Base-by-base conservation (phyloP, 2,888 invertebrate species). In the Apamea crenata region DNA sequence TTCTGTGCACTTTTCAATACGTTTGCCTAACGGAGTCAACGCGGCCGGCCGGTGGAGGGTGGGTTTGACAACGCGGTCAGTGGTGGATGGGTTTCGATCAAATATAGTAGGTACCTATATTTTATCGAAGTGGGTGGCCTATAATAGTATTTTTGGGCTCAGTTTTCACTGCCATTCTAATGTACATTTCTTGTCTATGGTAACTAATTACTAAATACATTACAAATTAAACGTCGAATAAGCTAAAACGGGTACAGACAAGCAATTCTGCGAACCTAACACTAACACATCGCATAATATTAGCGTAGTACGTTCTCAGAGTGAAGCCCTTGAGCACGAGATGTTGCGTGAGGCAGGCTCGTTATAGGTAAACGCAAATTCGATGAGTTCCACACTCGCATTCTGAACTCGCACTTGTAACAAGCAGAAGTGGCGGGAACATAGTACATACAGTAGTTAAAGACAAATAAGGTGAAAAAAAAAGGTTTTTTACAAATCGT, bases 251-350 rank as follows among this genome's bases (percentile, higher is more conserved):
- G 36, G 16, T 53, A 66, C 53, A 53, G 36, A 53, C 56, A 67
- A 44, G 25, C 36, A 74, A 69, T 71, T 74, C 63, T 76, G 68
- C 66, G 29, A 82, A 67, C 21, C 74, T 76, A 77, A 73, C 67
- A 78, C 53, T 81, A 66, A 53, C 36, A 44, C n/a, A 78, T 12
- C 59, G 74, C 67, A 66, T 76, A 79, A 63, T 40, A 67, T 88
- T 74, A 67, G 65, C 50, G 50, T 66, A 76, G 44, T 77, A 73
- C 66, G 72, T 81, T 74, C 67, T 40, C 14, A 47, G 29, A 69
- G 53, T 66, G n/a, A 56, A 87, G 87, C 76, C 88, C 88, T 84
- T 80, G 82, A 80, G 74, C 87, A 84, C 81, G 82, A 80, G 65
- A 71, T 74, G 56, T 84, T 75, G 89, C 89, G 87, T 87, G 87